Conservation (phyloP, 2,113 vertebrate genomes). For the Chrysochloris asiatica region DNA sequence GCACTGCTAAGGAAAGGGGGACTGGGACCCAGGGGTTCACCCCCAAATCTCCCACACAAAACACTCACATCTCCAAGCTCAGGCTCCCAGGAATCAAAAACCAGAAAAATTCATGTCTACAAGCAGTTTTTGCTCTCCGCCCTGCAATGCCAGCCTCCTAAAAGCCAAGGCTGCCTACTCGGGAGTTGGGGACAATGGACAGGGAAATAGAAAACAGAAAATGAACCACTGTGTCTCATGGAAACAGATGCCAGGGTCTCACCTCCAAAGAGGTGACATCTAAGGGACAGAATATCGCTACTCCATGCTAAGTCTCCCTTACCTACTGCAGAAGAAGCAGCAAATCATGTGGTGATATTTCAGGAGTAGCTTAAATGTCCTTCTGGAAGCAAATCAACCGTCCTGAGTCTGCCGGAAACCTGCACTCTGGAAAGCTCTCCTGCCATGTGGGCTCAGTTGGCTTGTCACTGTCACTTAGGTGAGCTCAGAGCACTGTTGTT, state of each 20-base stretch:
- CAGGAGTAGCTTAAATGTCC: neutral
- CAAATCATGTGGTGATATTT: no score
- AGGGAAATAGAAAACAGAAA: neutral
- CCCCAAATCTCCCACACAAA: neutral
- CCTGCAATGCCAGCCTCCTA: fast-evolving
- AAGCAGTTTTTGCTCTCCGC: neutral
- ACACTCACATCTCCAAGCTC: neutral
- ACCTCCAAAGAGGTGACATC: constrained; percentile 11
- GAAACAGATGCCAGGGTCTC: fast-evolving
- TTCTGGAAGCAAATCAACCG: neutral
- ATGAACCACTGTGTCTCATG: neutral
- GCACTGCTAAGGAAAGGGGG: neutral
- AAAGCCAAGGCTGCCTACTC: fast-evolving
- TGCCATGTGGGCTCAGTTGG: neutral
- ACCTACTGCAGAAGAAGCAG: neutral
- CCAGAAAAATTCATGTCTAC: neutral
- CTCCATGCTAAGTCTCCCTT: neutral
- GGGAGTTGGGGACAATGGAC: neutral
- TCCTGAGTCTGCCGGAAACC: neutral
- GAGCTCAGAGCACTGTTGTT: neutral
- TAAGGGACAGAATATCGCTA: fast-evolving
- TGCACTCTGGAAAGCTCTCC: neutral
- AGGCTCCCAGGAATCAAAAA: neutral
- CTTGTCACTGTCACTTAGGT: fast-evolving
- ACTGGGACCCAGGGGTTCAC: neutral